Base-by-base conservation (phyloP, 1,140 invertebrate species). In the Camponotus floridanus region DNA sequence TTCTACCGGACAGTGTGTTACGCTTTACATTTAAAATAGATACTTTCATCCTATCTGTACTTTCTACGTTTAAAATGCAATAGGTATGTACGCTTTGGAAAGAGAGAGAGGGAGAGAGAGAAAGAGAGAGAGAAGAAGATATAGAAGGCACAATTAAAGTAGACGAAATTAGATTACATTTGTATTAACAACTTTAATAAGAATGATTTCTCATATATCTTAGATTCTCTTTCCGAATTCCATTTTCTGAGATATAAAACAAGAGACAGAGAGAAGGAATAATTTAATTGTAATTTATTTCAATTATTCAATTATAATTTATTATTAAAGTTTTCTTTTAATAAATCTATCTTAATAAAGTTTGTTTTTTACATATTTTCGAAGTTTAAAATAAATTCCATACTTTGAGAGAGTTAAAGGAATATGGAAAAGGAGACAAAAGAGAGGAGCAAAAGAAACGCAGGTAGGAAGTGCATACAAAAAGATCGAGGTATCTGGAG, bases 381-480 rank as follows among this genome's bases (percentile, higher is more conserved):
- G 48, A 51, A 51, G 4, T 6, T 51, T 18, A 48, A 15, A 48
- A 48, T 15, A 18, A 18, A 18, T 51, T 51, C 18, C 13, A 51
- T 15, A 15, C 15, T 13, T 26, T 39, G 48, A 62, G 26, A 15
- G 21, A 51, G 15, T 26, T 15, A 1, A 33, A 55, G 18, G 15
- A 36, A 48, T 45, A 45, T 6, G 21, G 33, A 79, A 15, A 59
- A 26, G 13, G 9, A 26, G 18, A 26, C 26, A 26, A 26, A 48
- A 61, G 26, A 11, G 7, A 31, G 42, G 64, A 42, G 55, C 6
- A 7, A 21, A 26, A 21, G 33, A 59, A 42, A 74, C 21, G 55
- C n/a, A 26, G 71, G 59, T 74, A 74, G 71, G 55, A 74, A 74
- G 55, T 42, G 71, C 39, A n/a, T 59, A 42, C 59, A 74, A 26